A percentile compares a stretch with the other conserved stretches of the same genome.
Evolutionary conservation across 2,113 vertebrate species (phyloP).

Genomic region (Amazona guildingii): DNA sequence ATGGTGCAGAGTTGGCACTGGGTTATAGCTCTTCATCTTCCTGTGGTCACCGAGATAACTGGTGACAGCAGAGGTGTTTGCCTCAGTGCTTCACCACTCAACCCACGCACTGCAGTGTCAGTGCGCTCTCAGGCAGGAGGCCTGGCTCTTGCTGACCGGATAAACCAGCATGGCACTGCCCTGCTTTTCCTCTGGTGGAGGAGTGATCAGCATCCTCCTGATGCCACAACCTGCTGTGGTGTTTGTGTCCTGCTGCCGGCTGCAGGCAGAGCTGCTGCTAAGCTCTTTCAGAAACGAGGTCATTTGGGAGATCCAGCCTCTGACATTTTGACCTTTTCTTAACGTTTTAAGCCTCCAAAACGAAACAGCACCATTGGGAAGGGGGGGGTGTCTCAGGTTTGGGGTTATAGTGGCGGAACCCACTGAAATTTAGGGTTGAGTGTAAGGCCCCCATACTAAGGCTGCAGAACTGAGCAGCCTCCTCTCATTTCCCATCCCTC

Average conservation of each 20-base stretch:
- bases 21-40: not conserved
- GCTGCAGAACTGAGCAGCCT: not conserved
- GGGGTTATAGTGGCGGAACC: not conserved
- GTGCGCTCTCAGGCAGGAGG: not conserved
- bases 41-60: not conserved
- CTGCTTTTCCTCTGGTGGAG: not conserved
- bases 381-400: not conserved
- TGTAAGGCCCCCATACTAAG: not conserved
- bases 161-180: not conserved
- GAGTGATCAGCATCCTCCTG: not conserved
- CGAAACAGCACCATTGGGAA: fast-evolving
- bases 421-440: not conserved
- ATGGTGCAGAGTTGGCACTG: not conserved
- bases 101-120: not conserved
- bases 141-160: not conserved
- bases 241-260: not conserved
- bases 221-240: not conserved
- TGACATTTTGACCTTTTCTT: constrained; percentile 62
- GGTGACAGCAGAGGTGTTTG: not conserved
- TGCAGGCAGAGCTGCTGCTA: not conserved
- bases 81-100: fast-evolving
- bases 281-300: constrained; percentile 71
- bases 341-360: constrained; percentile 26
- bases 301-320: constrained; percentile 55
- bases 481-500: not conserved